phyloP scores from a whole-genome alignment of 2,888 invertebrate species.

The Adelphocoris suturalis region DNA sequence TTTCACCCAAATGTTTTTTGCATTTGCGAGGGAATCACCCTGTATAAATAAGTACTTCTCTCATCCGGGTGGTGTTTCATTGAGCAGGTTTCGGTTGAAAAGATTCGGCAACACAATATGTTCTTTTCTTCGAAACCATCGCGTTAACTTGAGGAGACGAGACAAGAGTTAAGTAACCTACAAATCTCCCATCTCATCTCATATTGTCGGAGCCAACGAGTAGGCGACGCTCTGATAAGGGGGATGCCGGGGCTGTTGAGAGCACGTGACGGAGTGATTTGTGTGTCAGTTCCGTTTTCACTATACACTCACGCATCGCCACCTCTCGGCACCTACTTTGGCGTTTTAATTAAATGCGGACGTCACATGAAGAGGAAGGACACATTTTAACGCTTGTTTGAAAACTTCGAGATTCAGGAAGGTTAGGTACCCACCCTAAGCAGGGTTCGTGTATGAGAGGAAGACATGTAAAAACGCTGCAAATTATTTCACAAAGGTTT shows the following conservation, averaged over 20 bases:
- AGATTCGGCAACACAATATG: no score
- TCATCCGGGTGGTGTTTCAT: no score
- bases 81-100: no score
- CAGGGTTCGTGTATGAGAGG: no score
- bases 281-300: conserved; percentile 27
- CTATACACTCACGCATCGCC: not conserved
- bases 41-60: no score
- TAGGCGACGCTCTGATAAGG: not conserved
- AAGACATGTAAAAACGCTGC: no score
- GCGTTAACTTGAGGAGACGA: not conserved
- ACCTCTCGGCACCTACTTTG: not conserved
- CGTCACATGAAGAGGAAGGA: not conserved
- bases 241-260: not conserved
- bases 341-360: conserved; percentile 21
- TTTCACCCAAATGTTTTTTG: no score
- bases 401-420: no score
- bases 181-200: conserved; percentile 28
- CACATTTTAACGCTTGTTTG: no score
- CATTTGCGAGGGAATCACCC: no score
- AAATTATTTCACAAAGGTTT: no score
- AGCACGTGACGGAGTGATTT: conserved; percentile 17
- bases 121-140: not conserved
- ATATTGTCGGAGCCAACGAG: not conserved
- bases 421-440: no score
- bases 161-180: not conserved